Percentiles rank a stretch among this genome's conserved stretches.
These are phyloP conservation scores for Palythoa grandis DNA, from an alignment of 92 coral and sea anemone genomes.

Conservation along the genomic window DNA sequence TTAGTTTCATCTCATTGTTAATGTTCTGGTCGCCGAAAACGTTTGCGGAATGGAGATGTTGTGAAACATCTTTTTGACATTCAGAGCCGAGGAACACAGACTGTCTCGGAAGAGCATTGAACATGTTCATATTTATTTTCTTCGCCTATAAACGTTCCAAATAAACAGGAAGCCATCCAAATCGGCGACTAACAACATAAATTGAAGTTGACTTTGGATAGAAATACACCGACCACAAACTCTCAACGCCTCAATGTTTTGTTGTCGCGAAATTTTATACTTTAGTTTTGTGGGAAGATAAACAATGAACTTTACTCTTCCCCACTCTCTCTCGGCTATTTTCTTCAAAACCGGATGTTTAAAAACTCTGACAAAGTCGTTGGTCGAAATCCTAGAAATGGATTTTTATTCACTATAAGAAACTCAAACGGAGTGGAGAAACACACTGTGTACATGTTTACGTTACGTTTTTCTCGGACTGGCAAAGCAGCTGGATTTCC, in stretches of 20 bases:
- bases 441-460: too few species aligned
- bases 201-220: conserved; percentile 11
- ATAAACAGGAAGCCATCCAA: conserved; percentile 15
- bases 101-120: conserved; percentile 15
- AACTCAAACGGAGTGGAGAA: too few species aligned
- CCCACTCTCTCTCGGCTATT: too few species aligned
- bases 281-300: neutral
- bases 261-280: neutral
- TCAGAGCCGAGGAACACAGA: conserved; percentile 37
- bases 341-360: too few species aligned
- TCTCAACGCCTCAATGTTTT: conserved; percentile 1
- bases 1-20: conserved; percentile 34
- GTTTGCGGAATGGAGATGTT: conserved; percentile 35
- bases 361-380: too few species aligned
- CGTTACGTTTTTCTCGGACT: too few species aligned
- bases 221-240: conserved; percentile 16
- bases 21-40: conserved; percentile 35
- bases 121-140: neutral
- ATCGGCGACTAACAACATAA: conserved; percentile 7
- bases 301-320: too few species aligned
- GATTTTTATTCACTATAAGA: too few species aligned
- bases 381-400: too few species aligned
- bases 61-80: conserved; percentile 49
- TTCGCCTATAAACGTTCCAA: conserved; percentile 3
- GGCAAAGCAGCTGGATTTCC: too few species aligned